Evolutionary conservation across 2,888 invertebrate genomes (phyloP).

Genomic region (Abrostola tripartita): DNA sequence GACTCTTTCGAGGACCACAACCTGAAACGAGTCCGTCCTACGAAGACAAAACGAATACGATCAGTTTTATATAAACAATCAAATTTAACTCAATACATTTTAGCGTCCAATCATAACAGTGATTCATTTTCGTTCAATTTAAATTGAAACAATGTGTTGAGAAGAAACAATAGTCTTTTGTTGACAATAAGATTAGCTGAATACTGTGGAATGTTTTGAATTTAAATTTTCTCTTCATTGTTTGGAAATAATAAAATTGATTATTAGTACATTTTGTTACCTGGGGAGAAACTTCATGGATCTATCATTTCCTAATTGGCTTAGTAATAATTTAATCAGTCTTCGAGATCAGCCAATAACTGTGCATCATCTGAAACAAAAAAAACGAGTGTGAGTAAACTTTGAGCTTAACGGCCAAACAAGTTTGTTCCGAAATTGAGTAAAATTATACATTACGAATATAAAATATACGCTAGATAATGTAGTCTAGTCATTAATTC

Average conservation of each 20-base stretch:
- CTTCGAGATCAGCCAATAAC: conserved; percentile 78
- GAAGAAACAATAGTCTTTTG: conserved; percentile 86
- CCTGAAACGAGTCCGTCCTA: conserved; percentile 82
- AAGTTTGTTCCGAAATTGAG: conserved; percentile 61
- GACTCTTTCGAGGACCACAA: conserved; percentile 75
- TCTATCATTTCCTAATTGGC: conserved; percentile 78
- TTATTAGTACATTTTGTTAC: conserved; percentile 66
- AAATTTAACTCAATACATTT: conserved; percentile 85
- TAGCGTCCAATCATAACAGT: conserved; percentile 85
- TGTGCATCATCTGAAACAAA: conserved; percentile 81
- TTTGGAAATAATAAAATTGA: conserved; percentile 76
- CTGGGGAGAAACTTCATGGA: conserved; percentile 75
- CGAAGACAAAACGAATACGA: conserved; percentile 51
- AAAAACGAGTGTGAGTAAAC: conserved; percentile 57
- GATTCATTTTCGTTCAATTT: conserved; percentile 83
- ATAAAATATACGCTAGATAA: conserved; percentile 58
- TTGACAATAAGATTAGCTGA: conserved; percentile 87
- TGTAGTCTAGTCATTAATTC: conserved; percentile 65
- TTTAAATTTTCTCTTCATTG: conserved; percentile 84
- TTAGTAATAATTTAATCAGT: conserved; percentile 81
- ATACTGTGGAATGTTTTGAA: conserved; percentile 86
- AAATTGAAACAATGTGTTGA: conserved; percentile 85
- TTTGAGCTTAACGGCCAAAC: conserved; percentile 59
- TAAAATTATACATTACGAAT: conserved; percentile 67
- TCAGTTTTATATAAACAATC: conserved; percentile 79